phyloP scores from a whole-genome alignment of 1,140 invertebrate species.

The Anoplophora glabripennis region DNA sequence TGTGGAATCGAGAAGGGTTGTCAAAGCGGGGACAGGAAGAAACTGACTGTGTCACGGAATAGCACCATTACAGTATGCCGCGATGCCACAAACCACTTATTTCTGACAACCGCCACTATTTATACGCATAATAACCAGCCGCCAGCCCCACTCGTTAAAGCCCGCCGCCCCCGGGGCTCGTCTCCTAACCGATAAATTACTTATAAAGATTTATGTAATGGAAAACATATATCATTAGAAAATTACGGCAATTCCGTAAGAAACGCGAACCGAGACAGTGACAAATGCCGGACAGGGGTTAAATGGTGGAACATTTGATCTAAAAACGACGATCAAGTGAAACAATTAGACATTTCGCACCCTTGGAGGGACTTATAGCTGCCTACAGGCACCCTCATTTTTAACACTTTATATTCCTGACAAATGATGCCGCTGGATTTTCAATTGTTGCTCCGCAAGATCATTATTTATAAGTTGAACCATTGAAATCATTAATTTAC shows the following conservation, averaged over 20 bases:
- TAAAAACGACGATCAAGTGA: constrained; percentile 34
- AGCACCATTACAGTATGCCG: too few relatives aligned
- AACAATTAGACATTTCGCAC: constrained; percentile 24
- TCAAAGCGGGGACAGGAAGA: too few relatives aligned
- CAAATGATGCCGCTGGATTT: constrained; percentile 36
- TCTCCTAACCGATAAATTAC: constrained; percentile 46
- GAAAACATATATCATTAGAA: constrained; percentile 47
- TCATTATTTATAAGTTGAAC: constrained; percentile 29
- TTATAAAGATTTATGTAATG: constrained; percentile 47
- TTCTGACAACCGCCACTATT: too few relatives aligned
- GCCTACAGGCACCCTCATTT: constrained; percentile 26
- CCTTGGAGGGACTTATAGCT: constrained; percentile 16
- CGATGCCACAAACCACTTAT: too few relatives aligned
- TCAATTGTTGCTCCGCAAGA: constrained; percentile 35
- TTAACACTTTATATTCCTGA: constrained; percentile 40
- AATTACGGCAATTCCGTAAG: constrained; percentile 36
- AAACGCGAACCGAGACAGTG: constrained; percentile 39
- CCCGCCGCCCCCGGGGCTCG: constrained; percentile 24
- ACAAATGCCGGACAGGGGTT: constrained; percentile 42
- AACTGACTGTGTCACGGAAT: too few relatives aligned
- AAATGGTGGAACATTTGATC: constrained; percentile 40
- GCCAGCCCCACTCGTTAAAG: too few relatives aligned
- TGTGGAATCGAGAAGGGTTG: too few relatives aligned
- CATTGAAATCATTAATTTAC: constrained; percentile 26
- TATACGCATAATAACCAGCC: too few relatives aligned